phyloP scores from a whole-genome alignment of 2,113 vertebrate species.

The Oophaga pumilio region DNA sequence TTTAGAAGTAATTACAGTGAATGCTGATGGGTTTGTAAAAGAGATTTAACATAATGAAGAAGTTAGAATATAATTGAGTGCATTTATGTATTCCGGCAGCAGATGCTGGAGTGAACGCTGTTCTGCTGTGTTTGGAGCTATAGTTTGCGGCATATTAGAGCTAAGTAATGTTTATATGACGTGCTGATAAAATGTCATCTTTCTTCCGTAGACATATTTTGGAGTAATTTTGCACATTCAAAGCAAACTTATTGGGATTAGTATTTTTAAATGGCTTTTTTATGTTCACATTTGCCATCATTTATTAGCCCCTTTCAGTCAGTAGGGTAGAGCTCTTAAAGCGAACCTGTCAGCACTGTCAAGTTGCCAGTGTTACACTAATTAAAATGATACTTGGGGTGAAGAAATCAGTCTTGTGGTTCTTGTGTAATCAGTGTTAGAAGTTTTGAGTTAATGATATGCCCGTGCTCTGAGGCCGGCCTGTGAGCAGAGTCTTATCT shows the following conservation, averaged over 20 bases:
- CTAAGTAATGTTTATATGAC: not conserved
- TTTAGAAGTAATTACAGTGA: not conserved
- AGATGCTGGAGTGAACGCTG: not conserved
- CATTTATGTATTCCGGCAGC: not conserved
- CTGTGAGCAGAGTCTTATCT: too few species aligned
- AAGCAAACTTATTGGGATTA: not conserved
- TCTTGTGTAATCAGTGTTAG: too few species aligned
- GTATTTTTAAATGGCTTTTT: not conserved
- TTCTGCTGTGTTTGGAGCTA: not conserved
- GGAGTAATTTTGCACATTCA: not conserved
- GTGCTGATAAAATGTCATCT: not conserved
- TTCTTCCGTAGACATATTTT: not conserved
- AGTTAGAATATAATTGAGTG: not conserved
- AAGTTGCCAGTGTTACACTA: too few species aligned
- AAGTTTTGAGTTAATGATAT: too few species aligned
- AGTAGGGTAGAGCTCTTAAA: too few species aligned
- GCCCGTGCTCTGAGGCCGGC: too few species aligned
- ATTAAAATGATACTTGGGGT: too few species aligned
- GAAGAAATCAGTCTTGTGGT: too few species aligned
- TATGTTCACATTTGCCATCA: not conserved
- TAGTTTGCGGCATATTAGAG: not conserved
- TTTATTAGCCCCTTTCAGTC: too few species aligned
- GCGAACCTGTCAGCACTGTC: too few species aligned
- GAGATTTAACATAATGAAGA: constrained; percentile 22
- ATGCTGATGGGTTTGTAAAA: constrained; percentile 7